Percentiles rank a stretch among this genome's conserved stretches.
phyloP scores from a whole-genome alignment of 2,113 vertebrate genomes.

The Thryonomys swinderianus region DNA sequence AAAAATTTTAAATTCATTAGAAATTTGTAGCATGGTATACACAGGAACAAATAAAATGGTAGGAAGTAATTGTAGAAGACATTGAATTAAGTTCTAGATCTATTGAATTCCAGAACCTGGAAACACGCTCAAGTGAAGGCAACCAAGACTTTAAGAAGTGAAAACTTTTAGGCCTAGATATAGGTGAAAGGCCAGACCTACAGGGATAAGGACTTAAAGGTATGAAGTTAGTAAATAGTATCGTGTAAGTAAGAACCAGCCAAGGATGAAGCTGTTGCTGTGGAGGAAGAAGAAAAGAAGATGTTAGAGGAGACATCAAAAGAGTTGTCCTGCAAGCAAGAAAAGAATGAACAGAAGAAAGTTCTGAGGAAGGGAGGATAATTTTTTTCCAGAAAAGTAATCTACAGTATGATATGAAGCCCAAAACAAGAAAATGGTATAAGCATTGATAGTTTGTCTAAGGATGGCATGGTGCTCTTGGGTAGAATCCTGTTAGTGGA shows the following conservation, averaged over 20 bases:
- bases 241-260: accelerated
- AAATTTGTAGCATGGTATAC: background rate
- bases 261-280: background rate
- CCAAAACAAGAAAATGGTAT: background rate
- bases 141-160: background rate
- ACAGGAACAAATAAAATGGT: background rate
- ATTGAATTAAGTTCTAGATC: background rate
- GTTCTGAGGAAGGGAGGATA: background rate
- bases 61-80: background rate
- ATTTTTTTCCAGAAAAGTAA: background rate
- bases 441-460: accelerated
- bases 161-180: background rate
- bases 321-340: background rate
- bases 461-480: background rate
- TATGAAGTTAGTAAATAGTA: accelerated
- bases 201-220: background rate
- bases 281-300: background rate
- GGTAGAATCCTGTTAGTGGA: accelerated
- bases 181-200: background rate
- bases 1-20: background rate
- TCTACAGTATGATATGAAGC: background rate
- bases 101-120: background rate
- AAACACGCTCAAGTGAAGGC: accelerated
- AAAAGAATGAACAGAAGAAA: background rate
- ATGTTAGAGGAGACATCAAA: too few relatives aligned